These are phyloP conservation scores for Limnothrissa miodon DNA, from an alignment of 2,113 vertebrate species.

Conservation along the genomic window DNA sequence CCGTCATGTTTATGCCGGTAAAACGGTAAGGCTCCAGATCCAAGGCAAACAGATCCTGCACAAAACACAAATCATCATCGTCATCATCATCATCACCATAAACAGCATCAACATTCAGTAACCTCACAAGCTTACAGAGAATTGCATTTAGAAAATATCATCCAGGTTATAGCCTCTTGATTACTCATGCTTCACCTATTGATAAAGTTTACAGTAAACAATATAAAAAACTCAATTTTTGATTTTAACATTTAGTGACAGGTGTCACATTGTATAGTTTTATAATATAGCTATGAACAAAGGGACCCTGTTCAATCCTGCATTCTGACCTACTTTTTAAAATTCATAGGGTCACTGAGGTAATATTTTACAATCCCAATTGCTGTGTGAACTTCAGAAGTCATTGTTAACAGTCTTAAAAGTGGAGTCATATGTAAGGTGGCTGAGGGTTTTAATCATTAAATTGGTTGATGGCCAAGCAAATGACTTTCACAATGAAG, in stretches of 20 bases:
- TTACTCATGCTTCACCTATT: not conserved
- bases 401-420: not conserved
- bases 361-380: not conserved
- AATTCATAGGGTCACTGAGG: not conserved
- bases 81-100: not conserved
- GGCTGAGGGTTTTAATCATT: not conserved
- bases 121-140: not conserved
- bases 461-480: not conserved
- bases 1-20: slow-evolving; percentile 97
- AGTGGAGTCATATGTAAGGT: not conserved
- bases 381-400: not conserved
- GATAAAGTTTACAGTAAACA: not conserved
- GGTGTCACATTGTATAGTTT: not conserved
- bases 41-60: slow-evolving; percentile 91
- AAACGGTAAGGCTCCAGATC: slow-evolving; percentile 97
- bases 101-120: not conserved
- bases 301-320: not conserved
- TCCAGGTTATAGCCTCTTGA: not conserved
- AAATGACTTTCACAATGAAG: not conserved
- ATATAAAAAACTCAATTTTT: not conserved
- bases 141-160: too few relatives aligned
- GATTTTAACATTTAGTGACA: not conserved
- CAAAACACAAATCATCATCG: not conserved
- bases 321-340: not conserved
- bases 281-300: not conserved